Conservation (phyloP, 2,797 vertebrate genomes). For the Manis pentadactyla region DNA sequence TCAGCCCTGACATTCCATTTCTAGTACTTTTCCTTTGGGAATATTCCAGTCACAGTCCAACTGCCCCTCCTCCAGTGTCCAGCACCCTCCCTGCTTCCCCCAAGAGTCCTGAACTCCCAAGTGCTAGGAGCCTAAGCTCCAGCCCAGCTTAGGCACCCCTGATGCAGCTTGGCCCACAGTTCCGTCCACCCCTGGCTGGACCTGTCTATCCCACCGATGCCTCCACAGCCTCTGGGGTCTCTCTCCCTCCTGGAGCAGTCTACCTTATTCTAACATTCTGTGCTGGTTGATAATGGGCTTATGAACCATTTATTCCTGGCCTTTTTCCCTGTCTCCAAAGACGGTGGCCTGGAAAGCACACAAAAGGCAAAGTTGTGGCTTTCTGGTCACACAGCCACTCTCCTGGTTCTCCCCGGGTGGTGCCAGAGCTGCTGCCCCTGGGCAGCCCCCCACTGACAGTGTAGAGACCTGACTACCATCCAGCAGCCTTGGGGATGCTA, state of each 20-base stretch:
- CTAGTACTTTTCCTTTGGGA: not conserved
- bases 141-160: not conserved
- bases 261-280: not conserved
- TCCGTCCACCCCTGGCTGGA: not conserved
- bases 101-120: not conserved
- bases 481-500: not conserved
- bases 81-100: not conserved
- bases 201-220: not conserved
- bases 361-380: not conserved
- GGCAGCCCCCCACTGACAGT: not conserved
- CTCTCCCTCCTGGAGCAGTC: not conserved
- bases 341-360: not conserved
- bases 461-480: not conserved
- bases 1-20: not conserved
- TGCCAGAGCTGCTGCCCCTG: accelerated
- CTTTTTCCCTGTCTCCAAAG: not conserved
- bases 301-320: not conserved
- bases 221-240: not conserved
- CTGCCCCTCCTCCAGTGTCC: too few relatives aligned
- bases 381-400: not conserved
- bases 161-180: too few relatives aligned
- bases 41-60: not conserved
- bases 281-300: not conserved
- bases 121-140: not conserved
- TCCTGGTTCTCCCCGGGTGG: not conserved